Evolutionary conservation across 2,888 invertebrate species (phyloP).

Genomic region (Pterostichus madidus): DNA sequence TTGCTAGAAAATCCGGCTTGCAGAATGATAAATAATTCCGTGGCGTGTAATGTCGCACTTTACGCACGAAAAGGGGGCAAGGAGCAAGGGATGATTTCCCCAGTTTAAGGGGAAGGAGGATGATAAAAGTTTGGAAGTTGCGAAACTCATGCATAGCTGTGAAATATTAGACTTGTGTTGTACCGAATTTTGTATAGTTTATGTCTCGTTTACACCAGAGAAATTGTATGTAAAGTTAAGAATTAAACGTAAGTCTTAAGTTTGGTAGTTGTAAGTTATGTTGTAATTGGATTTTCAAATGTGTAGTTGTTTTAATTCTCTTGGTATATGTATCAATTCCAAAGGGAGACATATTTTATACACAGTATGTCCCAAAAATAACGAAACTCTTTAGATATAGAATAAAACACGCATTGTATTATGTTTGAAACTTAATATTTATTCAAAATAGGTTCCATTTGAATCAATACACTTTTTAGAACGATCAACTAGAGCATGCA

Average conservation of each 20-base stretch:
- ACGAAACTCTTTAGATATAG: too few species aligned
- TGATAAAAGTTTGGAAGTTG: slow-evolving; percentile 43
- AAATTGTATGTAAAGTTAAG: slow-evolving; percentile 39
- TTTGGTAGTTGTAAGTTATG: slow-evolving; percentile 22
- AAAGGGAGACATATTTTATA: too few species aligned
- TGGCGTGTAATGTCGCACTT: slow-evolving; percentile 56
- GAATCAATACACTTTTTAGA: too few species aligned
- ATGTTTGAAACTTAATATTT: too few species aligned
- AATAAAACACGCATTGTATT: too few species aligned
- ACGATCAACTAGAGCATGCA: too few species aligned
- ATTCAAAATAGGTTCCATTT: too few species aligned
- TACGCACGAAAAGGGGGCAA: slow-evolving; percentile 33
- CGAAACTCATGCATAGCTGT: slow-evolving; percentile 46
- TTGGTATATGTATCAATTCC: neutral
- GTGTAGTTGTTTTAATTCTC: slow-evolving; percentile 1
- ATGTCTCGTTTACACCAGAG: slow-evolving; percentile 37
- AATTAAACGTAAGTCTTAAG: neutral
- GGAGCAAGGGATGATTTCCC: slow-evolving; percentile 25
- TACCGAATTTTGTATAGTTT: slow-evolving; percentile 23
- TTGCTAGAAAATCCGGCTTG: slow-evolving; percentile 1
- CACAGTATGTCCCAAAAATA: too few species aligned
- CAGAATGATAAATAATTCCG: slow-evolving; percentile 55
- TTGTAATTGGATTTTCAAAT: slow-evolving; percentile 27
- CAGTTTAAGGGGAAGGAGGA: neutral
- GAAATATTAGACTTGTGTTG: slow-evolving; percentile 55